Base-by-base conservation (phyloP, 2,888 invertebrate genomes). In the Oxystoma pomonae region DNA sequence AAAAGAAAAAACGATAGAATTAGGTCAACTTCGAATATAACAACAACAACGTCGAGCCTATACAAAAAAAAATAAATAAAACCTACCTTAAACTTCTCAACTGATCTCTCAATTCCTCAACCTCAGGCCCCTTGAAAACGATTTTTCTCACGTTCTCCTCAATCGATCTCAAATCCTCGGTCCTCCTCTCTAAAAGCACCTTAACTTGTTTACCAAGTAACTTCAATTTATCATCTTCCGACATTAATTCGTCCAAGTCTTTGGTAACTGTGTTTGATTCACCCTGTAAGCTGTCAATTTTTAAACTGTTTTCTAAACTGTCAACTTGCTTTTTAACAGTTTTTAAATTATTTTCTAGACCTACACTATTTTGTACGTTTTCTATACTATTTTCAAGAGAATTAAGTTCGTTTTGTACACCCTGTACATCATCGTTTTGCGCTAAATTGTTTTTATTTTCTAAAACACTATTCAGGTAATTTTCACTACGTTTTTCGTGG, bases 121-220 rank as follows among this genome's bases (percentile, higher is more conserved):
- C 76, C 70, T 85, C 84, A 1, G 82, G 82, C 65, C 82, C 84
- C 66, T 83, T 82, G 68, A 82, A 82, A 68, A 85, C 79, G 18
- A 81, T 79, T 63, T 76, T 79, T 66, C 83, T 79, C 65, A 85
- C 76, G 70, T 82, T 83, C 63, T 81, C 82, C 76, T 84, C 84
- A 63, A 84, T 81, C 61, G 81, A 81, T 61, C 81, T 78, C 71
- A 84, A 80, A 75, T 85, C 85, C 71, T 84, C 82, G 64, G 82
- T 80, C 52, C 85, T 77, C 68, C 82, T 79, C 65, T 83, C 81
- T 67, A 84, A 71, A 16, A 85, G 76, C 20, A 81, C 82, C 63
- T 77, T 81, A 75, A 85, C 82, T 78, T 85, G 84, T 73, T 83
- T 84, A 68, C 81, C 81, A 52, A 85, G 74, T 66, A 83, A 76